These are phyloP conservation scores for Lamellibrachia luymesi DNA, from an alignment of 1,140 invertebrate species.

Conservation along the genomic window DNA sequence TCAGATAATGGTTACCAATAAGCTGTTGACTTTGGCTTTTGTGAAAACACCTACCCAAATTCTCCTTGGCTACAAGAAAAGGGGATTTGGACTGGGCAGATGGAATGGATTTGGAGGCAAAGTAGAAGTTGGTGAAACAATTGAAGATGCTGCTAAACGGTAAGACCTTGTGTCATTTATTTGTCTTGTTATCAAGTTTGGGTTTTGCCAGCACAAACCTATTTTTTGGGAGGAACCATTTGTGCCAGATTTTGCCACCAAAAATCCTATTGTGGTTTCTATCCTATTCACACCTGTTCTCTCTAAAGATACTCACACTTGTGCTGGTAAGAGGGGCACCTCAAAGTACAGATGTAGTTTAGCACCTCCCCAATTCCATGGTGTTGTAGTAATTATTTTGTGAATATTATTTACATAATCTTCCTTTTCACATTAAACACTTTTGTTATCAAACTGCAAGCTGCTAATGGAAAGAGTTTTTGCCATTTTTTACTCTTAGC, in stretches of 20 bases:
- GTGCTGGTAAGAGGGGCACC: neutral
- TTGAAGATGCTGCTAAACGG: slow-evolving; percentile 66
- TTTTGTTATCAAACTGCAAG: too few species aligned
- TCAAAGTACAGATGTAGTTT: neutral
- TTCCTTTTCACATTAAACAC: neutral
- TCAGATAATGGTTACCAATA: slow-evolving; percentile 27
- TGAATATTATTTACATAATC: neutral
- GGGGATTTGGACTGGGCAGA: slow-evolving; percentile 70
- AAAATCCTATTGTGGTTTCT: neutral
- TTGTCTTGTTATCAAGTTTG: neutral
- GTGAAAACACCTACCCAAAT: slow-evolving; percentile 61
- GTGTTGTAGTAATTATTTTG: neutral
- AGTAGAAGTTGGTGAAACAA: slow-evolving; percentile 68
- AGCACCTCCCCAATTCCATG: neutral
- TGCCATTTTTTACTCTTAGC: too few species aligned
- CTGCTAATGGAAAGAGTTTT: too few species aligned
- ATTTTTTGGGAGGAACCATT: too few species aligned
- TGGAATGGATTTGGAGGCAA: slow-evolving; percentile 86
- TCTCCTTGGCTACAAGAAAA: slow-evolving; percentile 72
- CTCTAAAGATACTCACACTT: neutral
- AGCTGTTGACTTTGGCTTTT: slow-evolving; percentile 61
- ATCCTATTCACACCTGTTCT: neutral
- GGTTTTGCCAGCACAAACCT: neutral
- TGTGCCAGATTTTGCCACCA: too few species aligned
- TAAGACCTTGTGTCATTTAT: slow-evolving; percentile 31